phyloP scores from a whole-genome alignment of 2,113 vertebrate genomes.

The Gila orcuttii region DNA sequence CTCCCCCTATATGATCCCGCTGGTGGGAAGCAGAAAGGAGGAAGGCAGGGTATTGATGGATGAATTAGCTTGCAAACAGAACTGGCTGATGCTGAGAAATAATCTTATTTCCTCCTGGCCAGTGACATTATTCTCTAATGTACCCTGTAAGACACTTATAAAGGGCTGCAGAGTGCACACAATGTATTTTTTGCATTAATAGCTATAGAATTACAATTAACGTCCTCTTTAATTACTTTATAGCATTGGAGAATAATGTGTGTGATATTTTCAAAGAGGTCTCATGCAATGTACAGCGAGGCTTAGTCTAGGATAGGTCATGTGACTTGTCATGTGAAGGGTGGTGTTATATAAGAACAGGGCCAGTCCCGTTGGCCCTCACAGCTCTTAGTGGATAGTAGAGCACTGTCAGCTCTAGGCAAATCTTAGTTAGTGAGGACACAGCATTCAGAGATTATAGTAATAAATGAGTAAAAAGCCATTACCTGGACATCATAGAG shows the following conservation, averaged over 20 bases:
- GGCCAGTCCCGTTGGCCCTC: neutral
- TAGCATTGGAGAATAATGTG: neutral
- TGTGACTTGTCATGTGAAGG: constrained; percentile 35
- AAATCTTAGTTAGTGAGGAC: neutral
- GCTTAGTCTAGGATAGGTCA: constrained; percentile 1
- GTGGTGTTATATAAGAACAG: constrained; percentile 41
- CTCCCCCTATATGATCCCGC: neutral
- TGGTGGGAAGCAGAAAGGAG: neutral
- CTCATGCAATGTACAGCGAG: neutral
- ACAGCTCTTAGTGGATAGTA: constrained; percentile 26
- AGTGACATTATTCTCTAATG: constrained; percentile 14
- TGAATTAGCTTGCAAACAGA: constrained; percentile 25
- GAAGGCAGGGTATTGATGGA: constrained; percentile 1
- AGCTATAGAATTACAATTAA: neutral
- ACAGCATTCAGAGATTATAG: neutral
- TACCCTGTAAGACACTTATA: neutral
- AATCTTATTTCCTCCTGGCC: constrained; percentile 19
- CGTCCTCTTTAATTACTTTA: neutral
- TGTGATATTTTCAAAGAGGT: neutral
- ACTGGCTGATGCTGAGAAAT: constrained; percentile 3
- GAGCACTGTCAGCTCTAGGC: neutral
- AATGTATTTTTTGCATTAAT: neutral
- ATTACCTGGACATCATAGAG: constrained; percentile 98
- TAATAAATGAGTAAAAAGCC: constrained; percentile 47
- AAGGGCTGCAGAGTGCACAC: neutral